Evolutionary conservation across 2,113 vertebrate genomes (phyloP), one percentile per base, ranked within the genome.

Genomic region (Galemys pyrenaicus): DNA sequence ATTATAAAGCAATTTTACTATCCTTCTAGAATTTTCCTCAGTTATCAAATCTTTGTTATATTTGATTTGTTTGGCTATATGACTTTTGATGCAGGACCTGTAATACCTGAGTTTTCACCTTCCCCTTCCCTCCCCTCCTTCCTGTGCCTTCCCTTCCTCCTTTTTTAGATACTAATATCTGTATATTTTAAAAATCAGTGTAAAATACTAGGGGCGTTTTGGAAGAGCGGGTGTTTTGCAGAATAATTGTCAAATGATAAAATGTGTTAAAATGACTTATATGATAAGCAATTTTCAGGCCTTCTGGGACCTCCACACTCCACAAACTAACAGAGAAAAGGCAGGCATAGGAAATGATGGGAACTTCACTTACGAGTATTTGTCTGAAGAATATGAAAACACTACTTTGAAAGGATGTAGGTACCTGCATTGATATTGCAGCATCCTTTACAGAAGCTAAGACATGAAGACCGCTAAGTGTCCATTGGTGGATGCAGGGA

Each of bases 201-300:
- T 60, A 67, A 92, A 71, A 67, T 58, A 80, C 71, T 10, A 87
- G 35, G 12, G 4, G 3, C 46, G 46, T 54, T 94, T 60, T 75
- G 54, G n/a, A 95, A 78, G 24, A 67, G n/a, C 24, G 32, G 41
- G 2, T 5, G 56, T 28, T 70, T 77, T 92, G 77, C 83, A 73
- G 54, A 87, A 12, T 91, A 85, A 75, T 20, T 65, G 13, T 71
- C 19, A 78, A 56, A 84, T 83, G 86, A 79, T 89, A 58, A 84
- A 86, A 67, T 64, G 16, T 91, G 12, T 81, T 71, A 30, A 32
- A 46, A 44, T 77, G 44, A 85, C n/a, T 90, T n/a, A n/a, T 77
- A 9, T 58, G 51, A 74, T 32, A 44, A 86, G 51, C 9, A 64
- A n/a, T 77, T 90, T 19, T 81, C 17, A 77, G 41, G 16, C 28